Evolutionary conservation across 2,888 invertebrate genomes (phyloP).

Genomic region (Ophion ellenae): DNA sequence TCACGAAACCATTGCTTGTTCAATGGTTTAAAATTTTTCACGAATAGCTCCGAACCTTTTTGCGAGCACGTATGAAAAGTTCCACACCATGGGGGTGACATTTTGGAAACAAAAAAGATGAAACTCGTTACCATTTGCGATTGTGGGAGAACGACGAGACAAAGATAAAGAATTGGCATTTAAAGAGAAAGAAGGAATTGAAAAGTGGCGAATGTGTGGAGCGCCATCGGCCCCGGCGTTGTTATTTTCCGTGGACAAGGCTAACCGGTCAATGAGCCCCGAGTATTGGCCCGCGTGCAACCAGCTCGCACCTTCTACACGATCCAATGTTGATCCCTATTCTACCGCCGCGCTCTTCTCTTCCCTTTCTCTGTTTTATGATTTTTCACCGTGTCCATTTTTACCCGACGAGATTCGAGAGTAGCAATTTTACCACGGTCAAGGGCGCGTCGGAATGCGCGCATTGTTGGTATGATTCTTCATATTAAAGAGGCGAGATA

Average conservation of each 20-base stretch:
- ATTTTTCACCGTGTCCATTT: background rate
- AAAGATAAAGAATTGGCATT: background rate
- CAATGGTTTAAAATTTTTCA: too few species aligned
- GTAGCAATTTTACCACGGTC: background rate
- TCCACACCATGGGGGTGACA: background rate
- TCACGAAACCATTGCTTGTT: too few species aligned
- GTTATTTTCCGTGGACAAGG: slow-evolving; percentile 62
- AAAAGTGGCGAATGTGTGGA: background rate
- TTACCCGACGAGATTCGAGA: background rate
- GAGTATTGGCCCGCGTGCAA: slow-evolving; percentile 10
- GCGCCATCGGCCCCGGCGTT: background rate
- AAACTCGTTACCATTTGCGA: background rate
- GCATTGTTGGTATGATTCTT: background rate
- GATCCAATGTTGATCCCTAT: background rate
- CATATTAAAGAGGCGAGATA: too few species aligned
- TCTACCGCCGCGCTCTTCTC: background rate
- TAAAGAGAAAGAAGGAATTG: background rate
- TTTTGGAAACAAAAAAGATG: background rate
- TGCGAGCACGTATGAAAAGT: too few species aligned
- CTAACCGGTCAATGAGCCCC: slow-evolving; percentile 72
- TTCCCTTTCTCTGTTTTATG: background rate
- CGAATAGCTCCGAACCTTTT: too few species aligned
- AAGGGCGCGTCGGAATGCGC: background rate
- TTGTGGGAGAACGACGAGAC: background rate
- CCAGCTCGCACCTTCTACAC: background rate